Percentiles rank a stretch among this genome's conserved stretches.
Conservation (phyloP, 2,797 vertebrate genomes). For the Micropoecilia bifurca region DNA sequence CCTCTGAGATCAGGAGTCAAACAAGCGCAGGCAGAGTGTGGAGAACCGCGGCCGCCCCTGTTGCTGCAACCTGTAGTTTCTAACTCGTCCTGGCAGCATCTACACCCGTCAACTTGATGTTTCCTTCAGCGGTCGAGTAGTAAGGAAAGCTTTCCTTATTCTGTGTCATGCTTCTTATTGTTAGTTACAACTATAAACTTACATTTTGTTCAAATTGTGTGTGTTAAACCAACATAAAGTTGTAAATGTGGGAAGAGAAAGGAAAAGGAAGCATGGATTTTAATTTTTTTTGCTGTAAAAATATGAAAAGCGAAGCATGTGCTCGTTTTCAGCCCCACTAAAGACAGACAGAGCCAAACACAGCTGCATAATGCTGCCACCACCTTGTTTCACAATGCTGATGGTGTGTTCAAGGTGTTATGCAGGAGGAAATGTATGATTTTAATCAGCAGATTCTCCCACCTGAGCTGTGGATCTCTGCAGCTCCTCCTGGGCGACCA, state of each 20-base stretch:
- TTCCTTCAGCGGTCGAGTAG: slow-evolving; percentile 21
- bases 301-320: background rate
- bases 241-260: background rate
- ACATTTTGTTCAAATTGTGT: background rate
- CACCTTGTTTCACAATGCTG: background rate
- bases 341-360: background rate
- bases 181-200: background rate
- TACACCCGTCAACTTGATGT: slow-evolving; percentile 27
- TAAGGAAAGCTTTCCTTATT: background rate
- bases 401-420: background rate
- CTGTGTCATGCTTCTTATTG: background rate
- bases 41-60: slow-evolving; percentile 21
- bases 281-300: background rate
- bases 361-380: background rate
- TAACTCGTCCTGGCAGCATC: slow-evolving; percentile 64
- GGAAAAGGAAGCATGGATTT: background rate
- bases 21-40: slow-evolving; percentile 47
- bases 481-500: background rate
- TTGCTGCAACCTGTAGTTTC: slow-evolving; percentile 60
- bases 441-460: background rate
- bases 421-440: background rate
- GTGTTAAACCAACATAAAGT: background rate
- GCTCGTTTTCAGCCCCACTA: background rate
- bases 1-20: slow-evolving; percentile 55
- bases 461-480: background rate